Conservation (phyloP, 2,888 invertebrate genomes). For the Pristionchus mayeri region DNA sequence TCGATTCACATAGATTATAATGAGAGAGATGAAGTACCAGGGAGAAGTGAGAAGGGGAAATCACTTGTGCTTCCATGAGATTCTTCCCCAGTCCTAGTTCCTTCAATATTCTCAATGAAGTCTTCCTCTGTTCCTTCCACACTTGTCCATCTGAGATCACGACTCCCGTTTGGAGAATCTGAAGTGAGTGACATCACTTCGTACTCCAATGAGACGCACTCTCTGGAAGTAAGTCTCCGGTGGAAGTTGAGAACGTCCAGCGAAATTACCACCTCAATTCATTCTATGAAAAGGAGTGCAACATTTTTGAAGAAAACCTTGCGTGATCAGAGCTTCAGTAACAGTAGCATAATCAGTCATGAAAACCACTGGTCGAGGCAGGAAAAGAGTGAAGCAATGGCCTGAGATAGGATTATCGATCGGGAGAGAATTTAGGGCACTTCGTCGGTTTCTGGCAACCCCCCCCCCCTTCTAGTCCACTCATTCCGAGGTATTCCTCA, state of each 20-base stretch:
- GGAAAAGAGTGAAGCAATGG: too few relatives aligned
- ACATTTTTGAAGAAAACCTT: too few relatives aligned
- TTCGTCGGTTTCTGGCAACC: too few relatives aligned
- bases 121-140: constrained; percentile 61
- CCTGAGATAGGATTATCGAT: constrained; percentile 12
- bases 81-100: constrained; percentile 62
- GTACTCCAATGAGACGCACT: too few relatives aligned
- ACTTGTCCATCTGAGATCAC: too few relatives aligned
- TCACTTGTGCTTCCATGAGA: constrained; percentile 62
- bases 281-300: too few relatives aligned
- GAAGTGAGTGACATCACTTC: too few relatives aligned
- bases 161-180: constrained; percentile 24
- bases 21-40: too few relatives aligned
- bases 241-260: constrained; percentile 52
- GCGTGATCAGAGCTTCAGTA: too few relatives aligned
- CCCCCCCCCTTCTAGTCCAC: too few relatives aligned
- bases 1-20: neutral
- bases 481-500: too few relatives aligned
- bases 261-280: constrained; percentile 55
- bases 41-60: too few relatives aligned
- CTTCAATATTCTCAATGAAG: constrained; percentile 60
- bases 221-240: constrained; percentile 53
- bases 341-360: constrained; percentile 35
- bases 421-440: neutral
- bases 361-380: constrained; percentile 27